Evolutionary conservation across 2,797 vertebrate species (phyloP).

Genomic region (Sebastes matsubarae): DNA sequence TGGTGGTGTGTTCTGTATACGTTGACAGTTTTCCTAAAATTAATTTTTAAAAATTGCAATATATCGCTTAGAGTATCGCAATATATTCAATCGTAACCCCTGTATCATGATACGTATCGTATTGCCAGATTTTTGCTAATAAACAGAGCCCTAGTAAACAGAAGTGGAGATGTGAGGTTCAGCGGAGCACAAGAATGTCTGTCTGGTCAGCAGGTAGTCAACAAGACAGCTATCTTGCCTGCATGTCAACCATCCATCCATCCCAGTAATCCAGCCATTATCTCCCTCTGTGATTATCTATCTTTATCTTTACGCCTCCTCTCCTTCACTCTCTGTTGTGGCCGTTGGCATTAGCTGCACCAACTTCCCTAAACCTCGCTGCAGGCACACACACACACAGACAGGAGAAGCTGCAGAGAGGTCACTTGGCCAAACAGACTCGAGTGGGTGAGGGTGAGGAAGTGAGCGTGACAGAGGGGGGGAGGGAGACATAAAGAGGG

Average conservation of each 20-base stretch:
- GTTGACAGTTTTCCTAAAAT: too few relatives aligned
- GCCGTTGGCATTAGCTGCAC: slow-evolving; percentile 55
- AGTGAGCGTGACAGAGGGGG: background rate
- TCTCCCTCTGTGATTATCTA: slow-evolving; percentile 11
- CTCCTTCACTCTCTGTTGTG: slow-evolving; percentile 29
- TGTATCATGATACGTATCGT: too few relatives aligned
- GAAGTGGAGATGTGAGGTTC: background rate
- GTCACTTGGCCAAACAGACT: slow-evolving; percentile 14
- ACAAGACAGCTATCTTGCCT: background rate
- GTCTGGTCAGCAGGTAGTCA: background rate
- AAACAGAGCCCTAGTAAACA: background rate
- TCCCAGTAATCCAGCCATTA: background rate
- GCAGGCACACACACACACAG: slow-evolving; percentile 39
- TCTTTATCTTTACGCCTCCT: slow-evolving; percentile 55
- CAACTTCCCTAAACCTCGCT: slow-evolving; percentile 73
- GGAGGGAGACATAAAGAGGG: background rate
- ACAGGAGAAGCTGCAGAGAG: background rate
- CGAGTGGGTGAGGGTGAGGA: slow-evolving; percentile 33
- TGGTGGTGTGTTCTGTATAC: too few relatives aligned
- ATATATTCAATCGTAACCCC: too few relatives aligned
- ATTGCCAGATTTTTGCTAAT: too few relatives aligned
- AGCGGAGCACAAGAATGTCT: background rate
- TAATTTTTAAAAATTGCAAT: too few relatives aligned
- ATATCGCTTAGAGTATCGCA: too few relatives aligned
- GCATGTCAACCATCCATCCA: background rate